Evolutionary conservation across 2,797 vertebrate species (phyloP), one percentile per base, ranked within the genome.

Genomic region (Periparus ater): DNA sequence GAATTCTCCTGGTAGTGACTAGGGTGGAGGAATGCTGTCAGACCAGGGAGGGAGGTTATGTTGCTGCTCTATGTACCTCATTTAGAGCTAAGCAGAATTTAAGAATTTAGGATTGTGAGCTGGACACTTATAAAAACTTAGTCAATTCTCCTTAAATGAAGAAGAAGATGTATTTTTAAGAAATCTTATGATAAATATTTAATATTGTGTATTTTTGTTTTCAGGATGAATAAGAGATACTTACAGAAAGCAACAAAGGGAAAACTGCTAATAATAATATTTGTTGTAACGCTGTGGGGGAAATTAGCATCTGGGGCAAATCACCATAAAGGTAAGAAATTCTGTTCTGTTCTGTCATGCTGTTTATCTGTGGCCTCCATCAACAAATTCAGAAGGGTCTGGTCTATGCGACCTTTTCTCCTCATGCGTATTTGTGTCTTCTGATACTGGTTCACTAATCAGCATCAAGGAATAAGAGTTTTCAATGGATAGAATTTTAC

Each of bases 171-270:
- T 30, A 13, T 63, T 95, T 67, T 78, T 26, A 89, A 76, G 25
- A 60, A 77, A 9, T 34, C 36, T 75, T 76, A 62, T 68, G 34
- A 40, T 45, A 74, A 83, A 67, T 74, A 67, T 50, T 96, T 78
- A 95, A 47, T 80, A 92, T 92, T 89, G n/a, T 95, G n/a, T 84
- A 45, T 92, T 97, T 95, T 97, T 81, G 54, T 91, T 97, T 94
- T 38, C 97, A 99, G 99, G 99, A 99, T 99, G 99, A 99, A 98
- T 98, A 98, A 98, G 97, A 98, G 98, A 98, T 98, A 98, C 96
- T 96, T 97, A 89, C 98, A 98, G 97, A 98, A 98, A 97, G 98
- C 98, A 98, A 98, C 98, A 97, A 99, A 98, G 98, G 98, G 98
- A 96, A 98, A 98, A 98, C 97, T 99, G 95, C 98, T 99, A 94